Base-by-base conservation (phyloP, 2,797 vertebrate species). In the Rallus crepitans region DNA sequence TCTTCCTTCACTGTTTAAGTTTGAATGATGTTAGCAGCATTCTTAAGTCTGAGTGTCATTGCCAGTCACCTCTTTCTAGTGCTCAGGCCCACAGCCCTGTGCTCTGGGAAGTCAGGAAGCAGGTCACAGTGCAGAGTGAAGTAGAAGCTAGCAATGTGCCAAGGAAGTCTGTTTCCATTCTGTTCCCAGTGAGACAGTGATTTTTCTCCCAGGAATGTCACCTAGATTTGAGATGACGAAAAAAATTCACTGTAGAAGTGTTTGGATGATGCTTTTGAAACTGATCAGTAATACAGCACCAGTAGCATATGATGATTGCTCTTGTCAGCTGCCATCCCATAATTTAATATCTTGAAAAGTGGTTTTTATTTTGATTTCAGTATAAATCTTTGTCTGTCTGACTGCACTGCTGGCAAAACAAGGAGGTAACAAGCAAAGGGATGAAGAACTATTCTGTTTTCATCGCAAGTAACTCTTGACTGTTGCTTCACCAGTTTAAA, bases 301-400 rank as follows among this genome's bases (percentile, higher is more conserved):
- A 31, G 14, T 65, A 59, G 30, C 16, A 31, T 75, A 69, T 79
- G 15, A 33, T 84, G 65, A n/a, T 70, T 89, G 70, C 18, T 87
- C 28, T 88, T 72, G 42, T 87, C 75, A 82, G 30, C 48, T 93
- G 78, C 68, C 25, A 64, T 80, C 33, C 60, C 45, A 13, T 78
- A 48, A 71, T 68, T 73, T 82, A 66, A 80, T 23, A 85, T 52
- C 53, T 61, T 61, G 53, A 80, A 68, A 64, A 70, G 50, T 61
- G 28, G 50, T 75, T 94, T 95, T 77, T 80, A 55, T 81, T 91
- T 94, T 82, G 1, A 64, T 85, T 93, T 95, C 40, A 1, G 1
- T 79, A 19, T 65, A 56, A n/a, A 39, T 64, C 40, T 83, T 78
- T 57, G 37, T 69, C 56, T 69, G 20, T 79, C 42, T 53, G 56